Conservation (phyloP, 2,888 invertebrate genomes). For the Cheilosia scutellata region DNA sequence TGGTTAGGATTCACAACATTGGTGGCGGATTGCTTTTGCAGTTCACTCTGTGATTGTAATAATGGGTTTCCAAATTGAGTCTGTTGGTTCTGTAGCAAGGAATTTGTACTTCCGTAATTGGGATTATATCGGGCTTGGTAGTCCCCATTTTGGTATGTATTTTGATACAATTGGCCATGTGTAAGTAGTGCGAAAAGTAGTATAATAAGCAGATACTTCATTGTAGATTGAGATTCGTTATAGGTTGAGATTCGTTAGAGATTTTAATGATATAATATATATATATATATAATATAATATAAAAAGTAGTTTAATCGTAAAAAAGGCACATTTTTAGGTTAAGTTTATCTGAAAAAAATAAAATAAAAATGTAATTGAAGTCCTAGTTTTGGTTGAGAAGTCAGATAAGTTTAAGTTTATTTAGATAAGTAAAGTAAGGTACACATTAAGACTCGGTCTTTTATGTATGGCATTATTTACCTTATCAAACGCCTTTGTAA, state of each 20-base stretch:
- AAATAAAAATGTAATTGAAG: too few relatives aligned
- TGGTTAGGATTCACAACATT: constrained; percentile 40
- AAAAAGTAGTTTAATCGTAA: not conserved
- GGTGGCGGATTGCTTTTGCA: constrained; percentile 76
- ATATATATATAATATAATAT: not conserved
- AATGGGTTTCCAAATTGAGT: constrained; percentile 80
- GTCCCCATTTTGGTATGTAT: constrained; percentile 79
- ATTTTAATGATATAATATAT: not conserved
- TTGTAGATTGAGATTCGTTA: constrained; percentile 18
- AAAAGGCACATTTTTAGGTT: constrained; percentile 16
- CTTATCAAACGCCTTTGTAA: too few relatives aligned
- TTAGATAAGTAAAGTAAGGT: too few relatives aligned
- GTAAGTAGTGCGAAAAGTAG: constrained; percentile 25
- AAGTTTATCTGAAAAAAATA: too few relatives aligned
- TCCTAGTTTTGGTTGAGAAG: too few relatives aligned
- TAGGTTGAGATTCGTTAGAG: not conserved
- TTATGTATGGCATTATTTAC: too few relatives aligned
- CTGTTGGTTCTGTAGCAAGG: constrained; percentile 77
- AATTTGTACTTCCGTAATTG: constrained; percentile 79
- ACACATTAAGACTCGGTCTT: too few relatives aligned
- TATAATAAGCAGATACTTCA: constrained; percentile 39
- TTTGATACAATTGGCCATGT: constrained; percentile 50
- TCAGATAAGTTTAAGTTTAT: too few relatives aligned
- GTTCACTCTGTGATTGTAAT: constrained; percentile 78
- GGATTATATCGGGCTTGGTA: constrained; percentile 82